These are phyloP conservation scores for Enchytraeus crypticus DNA, from an alignment of 2,888 invertebrate species.

Conservation along the genomic window DNA sequence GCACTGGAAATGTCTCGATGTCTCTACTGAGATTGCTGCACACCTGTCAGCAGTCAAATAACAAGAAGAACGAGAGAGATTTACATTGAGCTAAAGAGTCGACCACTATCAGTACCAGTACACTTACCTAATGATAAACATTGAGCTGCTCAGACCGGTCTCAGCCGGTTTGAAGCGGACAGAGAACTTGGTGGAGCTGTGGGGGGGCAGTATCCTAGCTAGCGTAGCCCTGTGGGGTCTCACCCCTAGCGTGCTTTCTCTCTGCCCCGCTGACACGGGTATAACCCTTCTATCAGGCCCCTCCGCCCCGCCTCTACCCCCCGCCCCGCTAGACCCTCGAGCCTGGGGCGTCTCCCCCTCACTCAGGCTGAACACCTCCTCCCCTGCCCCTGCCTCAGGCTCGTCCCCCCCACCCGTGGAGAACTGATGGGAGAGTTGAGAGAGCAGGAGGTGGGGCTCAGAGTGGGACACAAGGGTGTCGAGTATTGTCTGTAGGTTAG, in stretches of 20 bases:
- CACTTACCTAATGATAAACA: slow-evolving; percentile 53
- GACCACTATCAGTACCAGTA: no score
- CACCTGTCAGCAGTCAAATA: no score
- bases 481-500: slow-evolving; percentile 55
- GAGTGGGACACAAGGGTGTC: slow-evolving; percentile 17
- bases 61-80: no score
- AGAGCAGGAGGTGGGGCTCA: neutral
- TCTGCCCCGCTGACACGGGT: slow-evolving; percentile 29
- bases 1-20: no score
- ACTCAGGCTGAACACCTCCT: neutral
- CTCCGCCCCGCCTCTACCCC: neutral
- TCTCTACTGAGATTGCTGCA: no score
- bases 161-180: slow-evolving; percentile 52
- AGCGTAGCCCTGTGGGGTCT: slow-evolving; percentile 53
- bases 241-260: slow-evolving; percentile 48
- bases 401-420: neutral
- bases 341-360: neutral
- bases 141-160: slow-evolving; percentile 49
- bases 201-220: slow-evolving; percentile 57
- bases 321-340: neutral
- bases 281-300: neutral
- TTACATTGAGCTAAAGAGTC: no score
- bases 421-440: neutral
- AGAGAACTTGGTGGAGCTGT: slow-evolving; percentile 49
- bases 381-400: neutral